phyloP scores from a whole-genome alignment of 2,113 vertebrate genomes.

The Pipa parva region DNA sequence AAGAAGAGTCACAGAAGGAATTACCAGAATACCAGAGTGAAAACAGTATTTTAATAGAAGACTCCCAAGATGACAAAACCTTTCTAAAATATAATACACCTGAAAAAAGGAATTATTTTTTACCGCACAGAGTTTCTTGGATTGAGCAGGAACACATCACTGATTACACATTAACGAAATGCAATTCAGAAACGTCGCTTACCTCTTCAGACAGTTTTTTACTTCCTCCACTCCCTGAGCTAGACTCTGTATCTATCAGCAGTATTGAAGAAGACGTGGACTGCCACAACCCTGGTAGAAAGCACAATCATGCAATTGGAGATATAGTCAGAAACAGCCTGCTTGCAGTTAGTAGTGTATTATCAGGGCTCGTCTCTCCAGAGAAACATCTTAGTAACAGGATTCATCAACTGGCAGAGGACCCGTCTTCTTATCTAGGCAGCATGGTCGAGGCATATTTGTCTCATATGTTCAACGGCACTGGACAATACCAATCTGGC shows the following conservation, averaged over 20 bases:
- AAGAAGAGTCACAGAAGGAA: too few species aligned
- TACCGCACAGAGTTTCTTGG: constrained; percentile 78
- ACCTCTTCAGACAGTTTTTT: constrained; percentile 41
- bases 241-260: constrained; percentile 64
- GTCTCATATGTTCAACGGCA: constrained; percentile 45
- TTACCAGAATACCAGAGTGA: not conserved
- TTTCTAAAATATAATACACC: not conserved
- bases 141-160: constrained; percentile 56
- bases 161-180: constrained; percentile 35
- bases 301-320: constrained; percentile 50
- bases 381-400: constrained; percentile 65
- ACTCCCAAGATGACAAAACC: not conserved
- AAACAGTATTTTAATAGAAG: not conserved
- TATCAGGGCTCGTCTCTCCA: constrained; percentile 61
- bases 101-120: constrained; percentile 33
- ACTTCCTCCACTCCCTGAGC: constrained; percentile 51
- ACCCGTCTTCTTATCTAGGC: constrained; percentile 56
- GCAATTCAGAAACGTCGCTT: constrained; percentile 34
- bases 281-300: not conserved
- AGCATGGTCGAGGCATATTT: constrained; percentile 58
- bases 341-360: constrained; percentile 65
- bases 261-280: constrained; percentile 72
- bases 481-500: constrained; percentile 41
- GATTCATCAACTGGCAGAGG: constrained; percentile 66
- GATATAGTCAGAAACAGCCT: constrained; percentile 69